These are phyloP conservation scores for Tiaroga cobitis DNA, from an alignment of 2,797 vertebrate genomes.

Conservation along the genomic window DNA sequence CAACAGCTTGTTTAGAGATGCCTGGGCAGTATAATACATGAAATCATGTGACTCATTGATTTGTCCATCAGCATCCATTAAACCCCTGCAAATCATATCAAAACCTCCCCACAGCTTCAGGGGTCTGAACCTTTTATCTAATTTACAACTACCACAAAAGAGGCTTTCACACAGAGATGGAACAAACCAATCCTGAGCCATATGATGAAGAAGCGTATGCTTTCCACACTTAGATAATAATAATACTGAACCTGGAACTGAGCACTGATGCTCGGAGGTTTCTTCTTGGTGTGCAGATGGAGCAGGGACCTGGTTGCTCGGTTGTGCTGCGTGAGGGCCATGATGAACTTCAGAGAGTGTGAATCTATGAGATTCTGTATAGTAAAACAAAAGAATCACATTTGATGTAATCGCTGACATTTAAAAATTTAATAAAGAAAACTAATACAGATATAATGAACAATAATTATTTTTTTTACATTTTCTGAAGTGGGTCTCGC, in stretches of 20 bases:
- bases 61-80: conserved; percentile 54
- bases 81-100: conserved; percentile 28
- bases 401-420: background rate
- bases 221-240: background rate
- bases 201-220: background rate
- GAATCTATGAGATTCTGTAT: conserved; percentile 89
- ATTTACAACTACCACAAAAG: conserved; percentile 24
- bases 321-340: conserved; percentile 85
- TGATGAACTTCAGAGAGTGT: conserved; percentile 86
- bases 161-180: conserved; percentile 42
- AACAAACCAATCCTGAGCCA: conserved; percentile 7
- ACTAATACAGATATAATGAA: background rate
- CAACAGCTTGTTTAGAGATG: conserved; percentile 87
- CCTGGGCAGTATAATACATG: conserved; percentile 69
- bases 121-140: conserved; percentile 36
- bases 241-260: conserved; percentile 97
- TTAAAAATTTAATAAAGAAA: background rate
- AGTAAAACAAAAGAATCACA: conserved; percentile 23
- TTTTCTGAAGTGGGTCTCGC: background rate
- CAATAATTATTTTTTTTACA: no score
- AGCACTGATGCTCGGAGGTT: conserved; percentile 84
- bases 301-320: conserved; percentile 84
- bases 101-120: conserved; percentile 10
- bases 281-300: conserved; percentile 85
- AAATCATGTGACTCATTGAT: conserved; percentile 47